Evolutionary conservation across 37 sponge, comb jelly and placozoan species (phyloP), one percentile per base, ranked within the genome.

Genomic region (Dysidea cf. avara): DNA sequence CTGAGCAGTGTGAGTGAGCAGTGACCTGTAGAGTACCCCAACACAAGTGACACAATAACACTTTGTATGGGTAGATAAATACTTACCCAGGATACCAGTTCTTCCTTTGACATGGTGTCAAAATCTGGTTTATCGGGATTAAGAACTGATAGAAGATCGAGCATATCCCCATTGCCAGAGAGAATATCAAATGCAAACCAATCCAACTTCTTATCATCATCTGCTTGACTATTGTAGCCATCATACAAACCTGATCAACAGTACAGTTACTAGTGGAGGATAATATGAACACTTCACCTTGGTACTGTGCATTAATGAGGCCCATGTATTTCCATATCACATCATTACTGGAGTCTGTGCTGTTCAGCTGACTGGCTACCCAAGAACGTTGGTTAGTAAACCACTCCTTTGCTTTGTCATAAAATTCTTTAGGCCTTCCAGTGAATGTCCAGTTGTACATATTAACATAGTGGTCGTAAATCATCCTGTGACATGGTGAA

Each of bases 111-210:
- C 51, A 83, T 76, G 0, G 59, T 51, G 18, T 24, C 22, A 31
- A 76, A 43, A 39, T 83, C 77, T 17, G 77, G 84, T 12, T 67
- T 69, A 6, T 35, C 56, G 0, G 77, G 77, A 34, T 50, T 28
- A 1, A 83, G 31, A n/a, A 69, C 67, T 5, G 61, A 52, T 33
- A 7, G 16, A 18, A 83, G 52, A 63, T 83, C 84, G 43, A 76
- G 37, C 26, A 47, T 76, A 47, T 83, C 84, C 25, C 84, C 84
- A 37, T 53, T 43, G 1, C 84, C 84, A 76, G n/a, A 36, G 32
- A 83, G 71, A 37, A 83, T 63, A 53, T 83, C 84, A 64, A 83
- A 83, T 2, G 64, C 77, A 69, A 76, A 83, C 12, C n/a, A 39
- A 11, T 83, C 77, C 21, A 83, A 66, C 39, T 60, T 33, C 84